phyloP scores from a whole-genome alignment of 2,797 vertebrate genomes.

The Neosalanx taihuensis region DNA sequence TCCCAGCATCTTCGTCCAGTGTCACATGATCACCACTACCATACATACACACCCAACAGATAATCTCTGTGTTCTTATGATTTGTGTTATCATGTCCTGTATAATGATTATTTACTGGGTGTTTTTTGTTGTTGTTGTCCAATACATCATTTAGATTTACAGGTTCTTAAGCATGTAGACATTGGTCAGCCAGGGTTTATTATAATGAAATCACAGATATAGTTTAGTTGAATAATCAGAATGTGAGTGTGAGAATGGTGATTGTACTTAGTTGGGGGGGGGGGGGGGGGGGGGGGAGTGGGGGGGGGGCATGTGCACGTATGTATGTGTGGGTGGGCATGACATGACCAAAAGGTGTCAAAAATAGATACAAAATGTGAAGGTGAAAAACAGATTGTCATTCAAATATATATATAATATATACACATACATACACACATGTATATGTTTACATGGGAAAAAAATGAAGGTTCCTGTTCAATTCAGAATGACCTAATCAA shows the following conservation, averaged over 20 bases:
- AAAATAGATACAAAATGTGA: slow-evolving; percentile 17
- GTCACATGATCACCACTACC: slow-evolving; percentile 23
- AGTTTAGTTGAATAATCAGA: slow-evolving; percentile 5
- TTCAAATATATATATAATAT: not conserved
- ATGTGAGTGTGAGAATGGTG: slow-evolving; percentile 13
- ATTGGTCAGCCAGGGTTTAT: not conserved
- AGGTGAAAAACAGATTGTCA: slow-evolving; percentile 15
- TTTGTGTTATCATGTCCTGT: slow-evolving; percentile 50
- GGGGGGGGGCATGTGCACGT: slow-evolving; percentile 45
- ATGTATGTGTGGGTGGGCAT: slow-evolving; percentile 46
- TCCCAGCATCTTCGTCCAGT: slow-evolving; percentile 18
- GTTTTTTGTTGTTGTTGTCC: slow-evolving; percentile 14
- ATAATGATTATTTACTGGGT: slow-evolving; percentile 31
- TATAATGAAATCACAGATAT: slow-evolving; percentile 1
- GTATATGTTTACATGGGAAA: too few species aligned
- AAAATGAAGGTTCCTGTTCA: not conserved
- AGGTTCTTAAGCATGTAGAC: slow-evolving; percentile 11
- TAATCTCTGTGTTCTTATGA: slow-evolving; percentile 39
- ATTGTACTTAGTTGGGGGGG: slow-evolving; percentile 28
- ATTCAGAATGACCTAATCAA: not conserved
- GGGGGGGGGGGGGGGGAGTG: slow-evolving; percentile 43
- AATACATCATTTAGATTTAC: slow-evolving; percentile 13
- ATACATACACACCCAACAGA: slow-evolving; percentile 27
- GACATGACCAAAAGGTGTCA: slow-evolving; percentile 14
- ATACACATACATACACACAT: not conserved